These are phyloP conservation scores for Gorsachius goisagi DNA, from an alignment of 2,113 vertebrate species.

Conservation along the genomic window DNA sequence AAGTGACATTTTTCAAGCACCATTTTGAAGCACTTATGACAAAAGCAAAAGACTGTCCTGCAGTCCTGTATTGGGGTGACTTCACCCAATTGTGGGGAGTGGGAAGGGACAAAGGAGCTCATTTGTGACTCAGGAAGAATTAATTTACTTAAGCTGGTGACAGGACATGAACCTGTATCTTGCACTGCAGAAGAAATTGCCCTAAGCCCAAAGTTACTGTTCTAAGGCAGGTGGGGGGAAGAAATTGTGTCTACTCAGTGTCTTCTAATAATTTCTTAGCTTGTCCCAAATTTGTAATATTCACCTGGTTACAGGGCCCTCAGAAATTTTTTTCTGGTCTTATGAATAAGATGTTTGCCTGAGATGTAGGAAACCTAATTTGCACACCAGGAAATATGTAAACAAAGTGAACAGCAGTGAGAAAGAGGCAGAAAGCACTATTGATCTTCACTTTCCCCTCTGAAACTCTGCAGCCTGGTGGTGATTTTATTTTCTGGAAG, in stretches of 20 bases:
- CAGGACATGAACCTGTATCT: neutral
- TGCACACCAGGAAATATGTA: neutral
- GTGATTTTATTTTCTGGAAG: neutral
- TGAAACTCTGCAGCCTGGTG: neutral
- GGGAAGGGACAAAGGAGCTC: neutral
- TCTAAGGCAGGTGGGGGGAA: neutral
- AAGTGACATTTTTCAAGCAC: neutral
- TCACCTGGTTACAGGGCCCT: neutral
- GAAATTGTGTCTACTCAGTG: neutral
- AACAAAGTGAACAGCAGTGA: neutral
- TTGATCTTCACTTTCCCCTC: neutral
- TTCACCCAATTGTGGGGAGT: neutral
- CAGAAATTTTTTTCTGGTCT: neutral
- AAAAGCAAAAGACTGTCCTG: neutral
- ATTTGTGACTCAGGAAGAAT: neutral
- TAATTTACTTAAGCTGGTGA: neutral
- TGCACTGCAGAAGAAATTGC: neutral
- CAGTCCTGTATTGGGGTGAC: neutral
- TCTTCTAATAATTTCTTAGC: neutral
- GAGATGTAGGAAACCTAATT: neutral
- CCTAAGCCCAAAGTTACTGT: neutral
- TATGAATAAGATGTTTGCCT: neutral
- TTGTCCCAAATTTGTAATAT: neutral
- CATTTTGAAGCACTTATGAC: accelerated
- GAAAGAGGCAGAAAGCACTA: neutral